A percentile compares a stretch with the other conserved stretches of the same genome.
Conservation (phyloP, 1,140 invertebrate species). For the Tachypleus tridentatus region DNA sequence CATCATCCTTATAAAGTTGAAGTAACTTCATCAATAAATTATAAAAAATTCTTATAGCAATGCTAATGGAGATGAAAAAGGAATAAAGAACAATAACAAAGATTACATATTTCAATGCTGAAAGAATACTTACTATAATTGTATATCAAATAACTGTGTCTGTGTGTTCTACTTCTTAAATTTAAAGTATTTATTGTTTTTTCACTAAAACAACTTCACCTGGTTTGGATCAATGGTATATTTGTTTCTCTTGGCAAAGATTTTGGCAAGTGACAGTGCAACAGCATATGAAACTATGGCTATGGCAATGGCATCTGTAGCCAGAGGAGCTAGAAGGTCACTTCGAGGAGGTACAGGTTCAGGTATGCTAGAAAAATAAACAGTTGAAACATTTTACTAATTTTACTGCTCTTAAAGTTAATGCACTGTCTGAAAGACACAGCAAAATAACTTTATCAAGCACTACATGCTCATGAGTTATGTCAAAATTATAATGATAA, state of each 20-base stretch:
- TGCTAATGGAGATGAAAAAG: too few species aligned
- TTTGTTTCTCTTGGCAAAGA: conserved; percentile 43
- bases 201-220: conserved; percentile 17
- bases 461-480: too few species aligned
- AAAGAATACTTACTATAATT: too few species aligned
- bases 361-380: conserved; percentile 29
- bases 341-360: conserved; percentile 30
- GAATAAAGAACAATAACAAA: too few species aligned
- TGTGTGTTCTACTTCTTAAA: too few species aligned
- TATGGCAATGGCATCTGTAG: conserved; percentile 35
- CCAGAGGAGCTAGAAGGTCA: conserved; percentile 26
- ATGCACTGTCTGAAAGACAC: conserved; percentile 2
- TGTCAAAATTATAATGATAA: too few species aligned
- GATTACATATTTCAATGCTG: too few species aligned
- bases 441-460: background rate
- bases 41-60: too few species aligned
- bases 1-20: too few species aligned
- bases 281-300: conserved; percentile 44
- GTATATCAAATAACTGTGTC: too few species aligned
- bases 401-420: background rate
- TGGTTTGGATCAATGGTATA: conserved; percentile 46
- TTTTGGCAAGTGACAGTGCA: conserved; percentile 43
- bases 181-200: too few species aligned
- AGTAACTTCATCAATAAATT: too few species aligned
- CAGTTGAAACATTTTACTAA: background rate